Conservation (phyloP, 2,797 vertebrate genomes). For the Mormyrops attenuatus region DNA sequence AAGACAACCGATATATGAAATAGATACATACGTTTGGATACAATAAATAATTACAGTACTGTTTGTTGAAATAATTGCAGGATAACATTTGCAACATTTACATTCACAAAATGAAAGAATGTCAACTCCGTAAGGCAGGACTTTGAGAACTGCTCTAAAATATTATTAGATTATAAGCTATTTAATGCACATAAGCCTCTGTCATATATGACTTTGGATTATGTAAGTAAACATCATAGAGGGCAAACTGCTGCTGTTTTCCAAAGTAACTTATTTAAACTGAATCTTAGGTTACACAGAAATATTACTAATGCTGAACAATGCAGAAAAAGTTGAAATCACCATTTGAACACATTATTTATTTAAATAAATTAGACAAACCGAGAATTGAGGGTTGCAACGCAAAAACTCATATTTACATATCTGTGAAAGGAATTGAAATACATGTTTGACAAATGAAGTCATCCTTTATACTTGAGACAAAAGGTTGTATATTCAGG, state of each 20-base stretch:
- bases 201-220: background rate
- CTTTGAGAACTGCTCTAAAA: background rate
- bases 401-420: slow-evolving; percentile 15
- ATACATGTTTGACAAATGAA: background rate
- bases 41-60: background rate
- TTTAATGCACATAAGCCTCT: background rate
- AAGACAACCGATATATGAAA: background rate
- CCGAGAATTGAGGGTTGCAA: background rate
- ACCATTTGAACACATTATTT: background rate
- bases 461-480: background rate
- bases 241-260: background rate
- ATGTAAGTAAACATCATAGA: background rate
- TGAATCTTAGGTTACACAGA: background rate
- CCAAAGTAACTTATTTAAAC: background rate
- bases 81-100: background rate
- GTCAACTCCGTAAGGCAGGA: background rate
- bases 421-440: background rate
- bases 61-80: background rate
- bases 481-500: background rate
- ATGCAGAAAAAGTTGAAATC: background rate
- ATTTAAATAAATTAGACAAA: slow-evolving; percentile 17
- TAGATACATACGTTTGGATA: background rate
- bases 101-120: background rate
- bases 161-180: background rate
- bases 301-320: background rate